Evolutionary conservation across 2,888 invertebrate genomes (phyloP).

Genomic region (Heteropelma amictum): DNA sequence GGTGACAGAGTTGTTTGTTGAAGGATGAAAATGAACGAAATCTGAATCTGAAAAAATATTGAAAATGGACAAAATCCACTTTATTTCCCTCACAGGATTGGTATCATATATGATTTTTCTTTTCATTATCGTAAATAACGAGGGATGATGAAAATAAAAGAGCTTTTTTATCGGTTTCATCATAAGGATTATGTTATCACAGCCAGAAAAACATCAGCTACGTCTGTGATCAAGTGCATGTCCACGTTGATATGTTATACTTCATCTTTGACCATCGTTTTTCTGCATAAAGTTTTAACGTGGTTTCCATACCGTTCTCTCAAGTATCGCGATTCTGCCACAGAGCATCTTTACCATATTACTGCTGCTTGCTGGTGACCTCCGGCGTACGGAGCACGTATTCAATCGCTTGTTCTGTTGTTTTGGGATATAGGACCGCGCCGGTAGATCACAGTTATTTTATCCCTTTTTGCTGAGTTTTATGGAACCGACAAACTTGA

Average conservation of each 20-base stretch:
- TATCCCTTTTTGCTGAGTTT: constrained; percentile 13
- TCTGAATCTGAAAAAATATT: too few species aligned
- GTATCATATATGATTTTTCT: not conserved
- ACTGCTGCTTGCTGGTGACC: not conserved
- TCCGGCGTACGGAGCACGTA: constrained; percentile 28
- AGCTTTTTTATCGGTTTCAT: not conserved
- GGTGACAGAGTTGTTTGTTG: too few species aligned
- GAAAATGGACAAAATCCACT: not conserved
- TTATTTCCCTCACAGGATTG: too few species aligned
- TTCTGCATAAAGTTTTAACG: constrained; percentile 59
- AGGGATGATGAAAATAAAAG: not conserved
- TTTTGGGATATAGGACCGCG: constrained; percentile 38
- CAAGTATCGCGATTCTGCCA: constrained; percentile 21
- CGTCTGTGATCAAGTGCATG: constrained; percentile 63
- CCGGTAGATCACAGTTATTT: constrained; percentile 32
- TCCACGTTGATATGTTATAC: constrained; percentile 73
- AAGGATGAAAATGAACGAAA: too few species aligned
- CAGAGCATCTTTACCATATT: constrained; percentile 11
- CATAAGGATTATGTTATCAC: not conserved
- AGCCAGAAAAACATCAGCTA: not conserved
- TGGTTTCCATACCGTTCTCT: constrained; percentile 53
- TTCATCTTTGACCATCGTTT: constrained; percentile 60
- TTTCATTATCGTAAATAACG: not conserved
- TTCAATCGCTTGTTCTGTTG: constrained; percentile 23
- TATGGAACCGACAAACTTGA: constrained; percentile 31